Percentiles rank a stretch among this genome's conserved stretches.
Evolutionary conservation across 2,113 vertebrate genomes (phyloP).

Genomic region (Corvus cornix): DNA sequence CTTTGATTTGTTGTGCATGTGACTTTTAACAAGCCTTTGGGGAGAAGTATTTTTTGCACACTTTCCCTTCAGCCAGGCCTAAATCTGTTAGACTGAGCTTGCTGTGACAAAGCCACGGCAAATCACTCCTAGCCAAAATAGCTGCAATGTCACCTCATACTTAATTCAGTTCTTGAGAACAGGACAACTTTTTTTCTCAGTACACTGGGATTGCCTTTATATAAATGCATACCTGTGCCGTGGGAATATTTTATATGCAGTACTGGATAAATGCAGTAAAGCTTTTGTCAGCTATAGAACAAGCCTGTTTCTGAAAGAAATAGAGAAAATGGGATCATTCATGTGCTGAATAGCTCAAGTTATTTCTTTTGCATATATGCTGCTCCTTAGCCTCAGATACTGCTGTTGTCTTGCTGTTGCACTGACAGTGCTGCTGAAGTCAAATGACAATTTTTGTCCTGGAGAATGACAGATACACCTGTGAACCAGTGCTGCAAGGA

Average conservation of each 20-base stretch:
- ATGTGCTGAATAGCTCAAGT: neutral
- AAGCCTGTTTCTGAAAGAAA: neutral
- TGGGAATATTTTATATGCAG: neutral
- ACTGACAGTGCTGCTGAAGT: neutral
- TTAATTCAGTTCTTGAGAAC: neutral
- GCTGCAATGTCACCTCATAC: neutral
- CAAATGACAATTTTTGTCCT: neutral
- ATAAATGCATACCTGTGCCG: neutral
- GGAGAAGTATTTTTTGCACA: neutral
- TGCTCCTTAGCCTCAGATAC: neutral
- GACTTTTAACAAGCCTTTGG: neutral
- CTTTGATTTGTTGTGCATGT: neutral
- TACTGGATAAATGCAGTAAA: neutral
- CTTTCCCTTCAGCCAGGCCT: neutral
- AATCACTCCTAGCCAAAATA: neutral
- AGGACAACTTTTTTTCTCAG: neutral
- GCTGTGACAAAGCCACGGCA: neutral
- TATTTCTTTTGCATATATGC: neutral
- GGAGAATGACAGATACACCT: neutral
- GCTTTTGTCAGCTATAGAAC: neutral
- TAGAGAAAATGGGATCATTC: neutral
- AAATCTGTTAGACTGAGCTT: neutral
- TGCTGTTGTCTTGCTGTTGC: neutral
- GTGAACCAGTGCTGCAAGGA: neutral
- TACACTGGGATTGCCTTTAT: neutral